A percentile compares a stretch with the other conserved stretches of the same genome.
Evolutionary conservation across 2,888 invertebrate genomes (phyloP).

Genomic region (Mythimna ferrago): DNA sequence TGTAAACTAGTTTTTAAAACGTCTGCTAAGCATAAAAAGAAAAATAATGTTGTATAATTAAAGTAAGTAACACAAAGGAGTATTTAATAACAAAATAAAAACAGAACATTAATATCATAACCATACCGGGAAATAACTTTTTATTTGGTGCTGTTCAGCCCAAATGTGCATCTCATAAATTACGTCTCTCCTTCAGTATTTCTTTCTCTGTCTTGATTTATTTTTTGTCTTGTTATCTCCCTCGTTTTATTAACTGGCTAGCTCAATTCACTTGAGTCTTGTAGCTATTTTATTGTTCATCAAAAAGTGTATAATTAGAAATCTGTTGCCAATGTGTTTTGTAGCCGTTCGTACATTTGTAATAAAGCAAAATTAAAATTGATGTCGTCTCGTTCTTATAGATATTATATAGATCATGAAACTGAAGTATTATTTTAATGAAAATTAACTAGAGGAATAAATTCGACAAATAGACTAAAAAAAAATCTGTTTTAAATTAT

Average conservation of each 20-base stretch:
- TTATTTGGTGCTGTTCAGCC: slow-evolving; percentile 87
- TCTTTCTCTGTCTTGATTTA: slow-evolving; percentile 82
- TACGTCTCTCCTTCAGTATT: slow-evolving; percentile 83
- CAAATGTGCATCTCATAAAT: slow-evolving; percentile 90
- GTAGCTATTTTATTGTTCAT: slow-evolving; percentile 76
- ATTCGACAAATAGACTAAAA: slow-evolving; percentile 16
- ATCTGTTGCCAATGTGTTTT: slow-evolving; percentile 63
- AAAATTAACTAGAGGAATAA: slow-evolving; percentile 15
- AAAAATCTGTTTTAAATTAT: slow-evolving; percentile 15
- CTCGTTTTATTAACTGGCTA: slow-evolving; percentile 82
- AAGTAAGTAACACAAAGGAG: background rate
- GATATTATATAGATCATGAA: no score
- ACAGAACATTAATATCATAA: slow-evolving; percentile 78
- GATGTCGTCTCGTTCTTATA: slow-evolving; percentile 11
- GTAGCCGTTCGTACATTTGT: slow-evolving; percentile 5
- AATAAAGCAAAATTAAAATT: slow-evolving; percentile 29
- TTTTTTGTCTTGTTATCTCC: slow-evolving; percentile 81
- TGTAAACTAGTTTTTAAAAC: background rate
- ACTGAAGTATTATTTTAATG: slow-evolving; percentile 19
- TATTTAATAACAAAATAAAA: slow-evolving; percentile 57
- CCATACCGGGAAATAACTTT: slow-evolving; percentile 83
- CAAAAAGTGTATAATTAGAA: slow-evolving; percentile 75
- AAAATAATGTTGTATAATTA: background rate
- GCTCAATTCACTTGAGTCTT: slow-evolving; percentile 81
- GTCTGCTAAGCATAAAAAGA: background rate